Percentiles rank a stretch among this genome's conserved stretches.
Evolutionary conservation across 2,113 vertebrate genomes (phyloP).

Genomic region (Lathamus discolor): DNA sequence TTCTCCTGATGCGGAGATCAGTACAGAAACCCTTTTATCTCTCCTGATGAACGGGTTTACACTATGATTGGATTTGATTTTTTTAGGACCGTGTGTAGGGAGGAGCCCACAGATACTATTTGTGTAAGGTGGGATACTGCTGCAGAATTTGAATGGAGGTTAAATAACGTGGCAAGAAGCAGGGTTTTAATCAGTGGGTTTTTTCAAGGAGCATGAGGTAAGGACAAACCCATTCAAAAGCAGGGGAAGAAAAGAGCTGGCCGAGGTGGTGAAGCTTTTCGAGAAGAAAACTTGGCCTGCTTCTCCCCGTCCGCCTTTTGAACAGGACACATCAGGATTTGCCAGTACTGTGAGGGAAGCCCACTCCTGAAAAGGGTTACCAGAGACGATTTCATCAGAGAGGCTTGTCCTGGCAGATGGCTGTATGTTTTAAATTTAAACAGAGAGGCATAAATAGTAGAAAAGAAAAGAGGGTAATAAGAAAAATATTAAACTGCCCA

Average conservation of each 20-base stretch:
- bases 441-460: constrained; percentile 79
- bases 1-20: constrained; percentile 34
- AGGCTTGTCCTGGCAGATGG: constrained; percentile 64
- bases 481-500: constrained; percentile 83
- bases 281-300: background rate
- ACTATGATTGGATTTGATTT: constrained; percentile 36
- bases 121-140: background rate
- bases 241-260: background rate
- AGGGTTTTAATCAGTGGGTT: background rate
- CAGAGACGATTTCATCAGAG: constrained; percentile 46
- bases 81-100: background rate
- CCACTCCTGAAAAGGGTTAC: constrained; percentile 45
- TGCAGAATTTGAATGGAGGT: background rate
- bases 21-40: constrained; percentile 44
- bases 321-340: background rate
- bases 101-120: background rate
- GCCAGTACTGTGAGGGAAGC: background rate
- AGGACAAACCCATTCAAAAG: background rate
- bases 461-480: constrained; percentile 82
- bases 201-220: background rate
- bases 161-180: background rate
- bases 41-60: background rate
- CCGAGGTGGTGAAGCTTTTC: background rate
- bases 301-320: background rate
- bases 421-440: constrained; percentile 77